Conservation (phyloP, 2,888 invertebrate genomes). For the Athripsodes cinereus region DNA sequence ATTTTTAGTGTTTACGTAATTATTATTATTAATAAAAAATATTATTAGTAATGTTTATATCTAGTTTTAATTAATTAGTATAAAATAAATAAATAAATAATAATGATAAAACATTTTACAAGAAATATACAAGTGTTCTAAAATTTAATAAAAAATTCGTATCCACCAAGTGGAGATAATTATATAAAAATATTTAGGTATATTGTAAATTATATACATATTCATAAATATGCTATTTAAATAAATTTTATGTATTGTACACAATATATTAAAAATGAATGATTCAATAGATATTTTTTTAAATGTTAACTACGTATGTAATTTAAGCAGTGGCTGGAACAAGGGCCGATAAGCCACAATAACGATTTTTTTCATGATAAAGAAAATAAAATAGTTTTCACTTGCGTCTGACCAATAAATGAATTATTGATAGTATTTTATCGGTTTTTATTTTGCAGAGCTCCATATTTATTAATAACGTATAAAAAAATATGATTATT, state of each 20-base stretch:
- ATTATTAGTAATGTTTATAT: no score
- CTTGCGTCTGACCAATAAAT: no score
- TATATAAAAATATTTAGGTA: neutral
- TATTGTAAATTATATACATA: constrained; percentile 6
- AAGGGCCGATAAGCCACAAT: no score
- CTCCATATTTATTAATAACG: no score
- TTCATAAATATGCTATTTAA: constrained; percentile 1
- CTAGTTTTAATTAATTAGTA: no score
- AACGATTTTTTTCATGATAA: no score
- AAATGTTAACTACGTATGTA: neutral
- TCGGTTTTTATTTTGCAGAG: no score
- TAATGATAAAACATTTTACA: neutral
- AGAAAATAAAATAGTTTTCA: no score
- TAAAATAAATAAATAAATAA: no score
- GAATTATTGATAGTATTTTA: no score
- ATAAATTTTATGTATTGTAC: neutral
- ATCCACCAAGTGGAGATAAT: constrained; percentile 27
- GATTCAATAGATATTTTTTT: neutral
- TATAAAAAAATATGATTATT: no score
- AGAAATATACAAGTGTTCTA: neutral
- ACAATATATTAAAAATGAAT: neutral
- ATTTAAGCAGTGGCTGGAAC: no score
- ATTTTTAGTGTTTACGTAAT: neutral
- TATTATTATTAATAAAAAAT: neutral
- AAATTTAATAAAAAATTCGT: constrained; percentile 15